Base-by-base conservation (phyloP, 2,797 vertebrate genomes). In the Karalla daura region DNA sequence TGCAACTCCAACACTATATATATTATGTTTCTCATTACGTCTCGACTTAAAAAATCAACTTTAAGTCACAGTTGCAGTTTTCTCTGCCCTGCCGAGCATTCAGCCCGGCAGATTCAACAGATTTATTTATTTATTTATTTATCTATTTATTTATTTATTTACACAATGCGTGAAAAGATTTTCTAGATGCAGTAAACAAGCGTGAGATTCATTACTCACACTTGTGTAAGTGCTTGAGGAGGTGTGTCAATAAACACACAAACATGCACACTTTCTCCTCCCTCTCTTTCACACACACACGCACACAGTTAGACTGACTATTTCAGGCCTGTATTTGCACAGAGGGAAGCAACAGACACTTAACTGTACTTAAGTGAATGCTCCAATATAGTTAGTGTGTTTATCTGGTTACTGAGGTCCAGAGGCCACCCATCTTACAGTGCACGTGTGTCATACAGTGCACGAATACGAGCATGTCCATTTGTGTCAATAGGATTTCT, bases 371-470 rank as follows among this genome's bases (percentile, higher is more conserved):
- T 80, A 15, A 52, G 59, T 83, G 69, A 86, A 87, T 55, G 68
- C 76, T 65, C 66, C 60, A 58, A 65, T 78, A 64, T 77, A 85
- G 63, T 83, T 74, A 54, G 58, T 40, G 11, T 87, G 74, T 90
- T 89, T 91, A 54, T 86, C 68, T 86, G 84, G 87, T 86, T 55
- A 13, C 74, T 78, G 78, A 87, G 83, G 79, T 85, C 74, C 43
- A 61, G 13, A 20, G 81, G 74, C 81, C 71, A 81, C 74, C 80
- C 68, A 53, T 33, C 77, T 52, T 33, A 77, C 74, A 66, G 66
- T 67, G 41, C 18, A 20, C 40, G 33, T 43, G 54, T 49, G 52
- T 47, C 20, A 23, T 49, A 2, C 20, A 15, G 46, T 20, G 2
- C 23, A 14, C 27, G n/a, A 6, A 60, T 51, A n/a, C 7, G 6